Base-by-base conservation (phyloP, 2,888 invertebrate species). In the Frankliniella fusca region DNA sequence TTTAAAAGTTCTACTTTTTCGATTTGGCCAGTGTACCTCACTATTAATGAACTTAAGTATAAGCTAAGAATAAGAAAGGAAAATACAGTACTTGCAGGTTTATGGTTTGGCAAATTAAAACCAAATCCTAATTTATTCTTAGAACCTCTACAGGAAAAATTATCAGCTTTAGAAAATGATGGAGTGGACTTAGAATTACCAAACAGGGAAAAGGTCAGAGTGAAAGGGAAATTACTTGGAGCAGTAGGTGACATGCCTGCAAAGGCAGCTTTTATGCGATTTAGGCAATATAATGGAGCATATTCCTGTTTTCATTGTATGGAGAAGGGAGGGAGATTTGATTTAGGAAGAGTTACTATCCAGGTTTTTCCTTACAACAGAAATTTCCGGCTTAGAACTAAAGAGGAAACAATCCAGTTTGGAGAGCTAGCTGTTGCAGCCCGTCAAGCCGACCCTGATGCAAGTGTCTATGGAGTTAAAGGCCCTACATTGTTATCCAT, bases 1-100 rank as follows among this genome's bases (percentile, higher is more conserved):
- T n/a, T n/a, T n/a, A n/a, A n/a, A n/a, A n/a, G n/a, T n/a, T n/a
- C n/a, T n/a, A n/a, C n/a, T n/a, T n/a, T n/a, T 80, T 81, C 80
- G 20, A 84, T 85, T 23, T 85, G 85, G 84, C 85, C 85, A 20
- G 82, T 84, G 10, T 85, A 84, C 82, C 76, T 84, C 0, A 80
- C 65, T 12, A 84, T 85, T 23, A 85, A 84, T 81, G 85, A 85
- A 80, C 80, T 85, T 9, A 54, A 83, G 18, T 84, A 80, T 48
- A 49, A 76, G 15, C 81, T 84, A 61, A 48, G 85, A 83, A 82
- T 80, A 10, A 28, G 10, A 48, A n/a, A 76, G 65, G 27, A 85
- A 84, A 85, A 84, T 84, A 54, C 61, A 76, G 27, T 79, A 48
- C 50, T 81, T 54, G 82, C 61, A 50, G 83, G 82, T 65, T 48